Base-by-base conservation (phyloP, 2,797 vertebrate species). In the Oreochromis grahami region DNA sequence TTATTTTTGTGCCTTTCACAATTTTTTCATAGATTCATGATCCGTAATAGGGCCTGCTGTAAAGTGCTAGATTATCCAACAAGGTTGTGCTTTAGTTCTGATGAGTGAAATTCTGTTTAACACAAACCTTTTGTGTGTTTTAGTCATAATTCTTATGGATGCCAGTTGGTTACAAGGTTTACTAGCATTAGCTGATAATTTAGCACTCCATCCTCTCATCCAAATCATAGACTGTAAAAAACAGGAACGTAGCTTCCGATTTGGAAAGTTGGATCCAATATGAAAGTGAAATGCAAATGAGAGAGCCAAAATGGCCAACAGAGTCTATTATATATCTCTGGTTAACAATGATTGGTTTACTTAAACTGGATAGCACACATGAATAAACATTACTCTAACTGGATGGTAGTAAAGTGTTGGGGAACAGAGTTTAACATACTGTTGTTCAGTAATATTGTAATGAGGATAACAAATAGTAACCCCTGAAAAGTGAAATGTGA, bases 351-450 rank as follows among this genome's bases (percentile, higher is more conserved):
- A 70, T 43, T 68, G 63, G 38, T 45, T 60, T 17, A 15, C 4
- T 15, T 21, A 4, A 34, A 6, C 53, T 58, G 8, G 17, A 48
- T 7, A 21, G 41, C 45, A 24, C 14, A 68, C 5, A 32, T 68
- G 10, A 53, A n/a, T 53, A 53, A 43, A 21, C n/a, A 24, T 15
- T 8, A 19, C 50, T 70, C 8, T 26, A 55, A 53, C 24, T 1
- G 50, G 0, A 34, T 51, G 70, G 26, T 34, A 8, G 15, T 1
- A 50, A 74, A 32, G 11, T 0, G 4, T n/a, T n/a, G 11, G 26
- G 1, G 11, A 74, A 34, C 11, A 3, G 26, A 50, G 43, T 74
- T 48, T 51, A n/a, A 26, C n/a, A 77, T 7, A 51, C 17, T 78
- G n/a, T 15, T 79, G 10, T 34, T 51, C 43, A 65, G n/a, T 63